Evolutionary conservation across 1,140 invertebrate genomes (phyloP).

Genomic region (Dufourea novaeangliae): DNA sequence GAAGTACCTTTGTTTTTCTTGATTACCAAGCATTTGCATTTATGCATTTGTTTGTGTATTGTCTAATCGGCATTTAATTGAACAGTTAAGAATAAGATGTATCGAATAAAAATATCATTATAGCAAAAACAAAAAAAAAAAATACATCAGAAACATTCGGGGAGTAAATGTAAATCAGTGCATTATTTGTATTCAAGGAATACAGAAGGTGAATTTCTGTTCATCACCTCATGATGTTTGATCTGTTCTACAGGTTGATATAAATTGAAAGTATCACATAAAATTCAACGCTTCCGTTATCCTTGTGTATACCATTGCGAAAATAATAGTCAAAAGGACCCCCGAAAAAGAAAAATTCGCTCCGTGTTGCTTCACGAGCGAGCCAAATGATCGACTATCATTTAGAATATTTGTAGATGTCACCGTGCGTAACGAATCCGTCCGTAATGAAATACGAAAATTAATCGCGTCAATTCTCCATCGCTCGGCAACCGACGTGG

Average conservation of each 20-base stretch:
- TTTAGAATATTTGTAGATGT: constrained; percentile 68
- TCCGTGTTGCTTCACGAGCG: constrained; percentile 58
- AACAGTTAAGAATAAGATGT: constrained; percentile 29
- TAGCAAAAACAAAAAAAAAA: constrained; percentile 30
- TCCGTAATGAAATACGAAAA: constrained; percentile 58
- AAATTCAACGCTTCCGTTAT: constrained; percentile 48
- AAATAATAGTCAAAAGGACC: constrained; percentile 50
- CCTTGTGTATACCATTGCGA: constrained; percentile 49
- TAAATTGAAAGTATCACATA: constrained; percentile 50
- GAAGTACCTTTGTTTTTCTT: not conserved
- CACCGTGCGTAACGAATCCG: constrained; percentile 49
- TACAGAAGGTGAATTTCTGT: constrained; percentile 49
- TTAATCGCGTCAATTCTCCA: constrained; percentile 41
- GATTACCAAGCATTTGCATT: constrained; percentile 8
- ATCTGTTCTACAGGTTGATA: constrained; percentile 33
- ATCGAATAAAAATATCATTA: constrained; percentile 32
- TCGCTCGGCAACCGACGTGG: constrained; percentile 41
- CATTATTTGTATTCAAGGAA: constrained; percentile 39
- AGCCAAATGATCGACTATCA: constrained; percentile 62
- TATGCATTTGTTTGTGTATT: constrained; percentile 46
- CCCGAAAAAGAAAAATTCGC: constrained; percentile 25
- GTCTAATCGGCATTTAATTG: constrained; percentile 50
- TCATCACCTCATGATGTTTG: constrained; percentile 9
- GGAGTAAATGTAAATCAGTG: constrained; percentile 34
- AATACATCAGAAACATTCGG: not conserved